These are phyloP conservation scores for Griposia aprilina DNA, from an alignment of 2,888 invertebrate species.

Conservation along the genomic window DNA sequence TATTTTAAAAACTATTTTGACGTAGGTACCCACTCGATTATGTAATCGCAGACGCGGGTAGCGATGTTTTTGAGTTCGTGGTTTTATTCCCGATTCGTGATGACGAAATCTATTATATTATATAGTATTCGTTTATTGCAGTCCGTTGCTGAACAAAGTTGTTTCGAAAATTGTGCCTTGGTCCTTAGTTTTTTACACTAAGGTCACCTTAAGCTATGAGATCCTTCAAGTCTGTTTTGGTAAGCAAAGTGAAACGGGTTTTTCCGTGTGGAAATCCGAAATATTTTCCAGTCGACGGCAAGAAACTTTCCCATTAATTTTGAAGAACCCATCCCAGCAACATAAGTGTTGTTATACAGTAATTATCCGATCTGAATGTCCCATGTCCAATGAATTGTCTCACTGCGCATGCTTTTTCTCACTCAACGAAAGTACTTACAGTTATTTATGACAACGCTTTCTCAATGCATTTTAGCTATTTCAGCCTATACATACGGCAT, in stretches of 20 bases:
- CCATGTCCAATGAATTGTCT: neutral
- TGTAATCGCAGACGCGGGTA: slow-evolving; percentile 14
- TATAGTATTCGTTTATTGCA: slow-evolving; percentile 6
- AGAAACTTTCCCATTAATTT: neutral
- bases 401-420: too few species aligned
- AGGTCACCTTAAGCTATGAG: neutral
- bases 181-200: neutral
- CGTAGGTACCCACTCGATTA: slow-evolving; percentile 26
- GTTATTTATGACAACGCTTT: neutral
- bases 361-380: neutral
- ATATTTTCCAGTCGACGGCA: neutral
- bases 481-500: neutral
- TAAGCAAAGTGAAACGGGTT: neutral
- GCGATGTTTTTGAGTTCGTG: neutral
- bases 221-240: neutral
- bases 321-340: neutral
- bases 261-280: neutral
- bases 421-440: neutral
- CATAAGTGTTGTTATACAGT: neutral
- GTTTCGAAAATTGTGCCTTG: neutral
- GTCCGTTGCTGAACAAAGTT: slow-evolving; percentile 4
- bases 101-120: neutral
- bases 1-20: slow-evolving; percentile 34
- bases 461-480: neutral
- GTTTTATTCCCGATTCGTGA: slow-evolving; percentile 3